Evolutionary conservation across 30 jellyfish, hydroid and myxozoan genomes (phyloP), one percentile per base, ranked within the genome.

Genomic region (Hydractinia symbiolongicarpus): DNA sequence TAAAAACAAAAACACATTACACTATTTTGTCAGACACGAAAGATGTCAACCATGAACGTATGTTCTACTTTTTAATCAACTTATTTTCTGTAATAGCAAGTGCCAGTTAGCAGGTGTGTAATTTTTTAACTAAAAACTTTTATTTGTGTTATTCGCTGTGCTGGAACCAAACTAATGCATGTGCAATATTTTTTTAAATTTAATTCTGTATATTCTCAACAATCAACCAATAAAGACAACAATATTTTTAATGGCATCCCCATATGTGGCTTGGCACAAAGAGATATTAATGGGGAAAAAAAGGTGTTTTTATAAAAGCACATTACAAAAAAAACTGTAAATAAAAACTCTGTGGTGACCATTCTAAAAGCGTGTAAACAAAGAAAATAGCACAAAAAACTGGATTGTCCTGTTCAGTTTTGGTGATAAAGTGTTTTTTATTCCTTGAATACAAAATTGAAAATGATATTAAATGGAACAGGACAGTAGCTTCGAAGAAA

Each of bases 401-500:
- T 58, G 69, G 3, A 58, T 58, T 58, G 69, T 58, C 69, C 69
- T 58, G 69, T 58, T 13, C 1, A 58, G 69, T 58, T 3, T 57
- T 9, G n/a, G 69, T 16, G 0, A 58, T 9, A 58, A 58, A 58
- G 69, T 11, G 1, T 0, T 58, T 11, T 58, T 11, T 58, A 58
- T 58, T 58, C 69, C 69, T 3, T 58, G 69, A 58, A 58, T 58
- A 58, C 19, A 16, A 13, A 58, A 58, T 58, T 16, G 19, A 16
- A 11, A 58, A 58, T 11, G 69, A 58, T 1, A 0, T 16, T 11
- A 58, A 58, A 58, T 58, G 69, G 69, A 16, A 58, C 15, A 58
- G 69, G 19, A 58, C 69, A 58, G 19, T 58, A 16, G 69, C 69
- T 58, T 58, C 69, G 19, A 58, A 58, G 69, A 58, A 58, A 58